Evolutionary conservation across 2,113 vertebrate species (phyloP).

Genomic region (Barbus barbus): DNA sequence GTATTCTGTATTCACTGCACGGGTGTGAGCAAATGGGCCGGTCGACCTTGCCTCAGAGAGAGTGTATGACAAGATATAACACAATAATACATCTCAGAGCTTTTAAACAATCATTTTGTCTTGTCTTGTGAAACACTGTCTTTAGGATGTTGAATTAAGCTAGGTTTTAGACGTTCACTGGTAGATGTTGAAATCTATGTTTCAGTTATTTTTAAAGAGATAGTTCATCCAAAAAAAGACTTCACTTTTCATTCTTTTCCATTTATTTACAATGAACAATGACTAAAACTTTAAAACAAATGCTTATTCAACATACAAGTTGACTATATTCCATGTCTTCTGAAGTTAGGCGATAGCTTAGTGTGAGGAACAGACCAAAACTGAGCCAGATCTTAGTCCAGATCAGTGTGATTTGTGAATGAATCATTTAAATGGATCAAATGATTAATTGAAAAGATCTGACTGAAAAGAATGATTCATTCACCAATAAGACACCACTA

Average conservation of each 20-base stretch:
- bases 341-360: neutral
- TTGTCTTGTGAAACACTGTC: neutral
- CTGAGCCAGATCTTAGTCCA: neutral
- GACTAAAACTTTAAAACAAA: neutral
- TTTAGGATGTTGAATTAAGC: neutral
- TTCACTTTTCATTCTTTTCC: no score
- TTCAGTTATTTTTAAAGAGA: neutral
- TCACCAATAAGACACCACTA: neutral
- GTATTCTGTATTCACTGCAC: constrained; percentile 26
- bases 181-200: neutral
- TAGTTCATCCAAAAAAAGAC: no score
- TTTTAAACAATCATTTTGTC: constrained; percentile 30
- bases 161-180: neutral
- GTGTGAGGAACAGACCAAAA: neutral
- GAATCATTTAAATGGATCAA: neutral
- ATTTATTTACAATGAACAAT: no score
- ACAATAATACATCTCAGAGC: constrained; percentile 4
- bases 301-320: neutral
- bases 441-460: neutral
- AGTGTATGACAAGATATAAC: neutral
- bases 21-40: neutral
- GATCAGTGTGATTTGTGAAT: neutral
- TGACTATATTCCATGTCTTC: neutral
- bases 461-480: neutral
- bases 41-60: constrained; percentile 33